These are phyloP conservation scores for Trididemnum miniatum DNA, from an alignment of 23 tunicate genomes.

Conservation along the genomic window DNA sequence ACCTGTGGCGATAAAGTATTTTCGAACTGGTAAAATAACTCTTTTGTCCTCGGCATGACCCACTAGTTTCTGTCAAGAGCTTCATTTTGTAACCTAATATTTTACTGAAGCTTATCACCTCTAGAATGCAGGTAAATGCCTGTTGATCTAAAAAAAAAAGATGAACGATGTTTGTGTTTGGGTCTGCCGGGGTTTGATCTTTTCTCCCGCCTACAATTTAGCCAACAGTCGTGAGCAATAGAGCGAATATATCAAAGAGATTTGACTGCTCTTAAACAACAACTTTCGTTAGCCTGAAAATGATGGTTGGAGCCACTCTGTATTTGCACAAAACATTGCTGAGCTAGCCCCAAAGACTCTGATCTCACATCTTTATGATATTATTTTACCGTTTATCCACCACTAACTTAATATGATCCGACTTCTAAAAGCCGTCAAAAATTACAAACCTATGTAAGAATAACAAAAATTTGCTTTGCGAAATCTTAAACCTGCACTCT, in stretches of 20 bases:
- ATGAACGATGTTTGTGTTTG: slow-evolving; percentile 16
- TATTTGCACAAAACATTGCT: slow-evolving; percentile 10
- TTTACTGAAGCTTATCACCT: background rate
- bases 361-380: background rate
- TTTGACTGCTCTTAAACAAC: background rate
- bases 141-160: background rate
- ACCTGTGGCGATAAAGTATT: background rate
- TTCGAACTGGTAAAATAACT: slow-evolving; percentile 34
- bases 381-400: background rate
- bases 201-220: slow-evolving; percentile 29
- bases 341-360: background rate
- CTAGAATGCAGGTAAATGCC: slow-evolving; percentile 4
- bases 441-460: too few species aligned
- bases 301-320: background rate
- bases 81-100: slow-evolving; percentile 20
- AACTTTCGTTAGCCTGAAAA: slow-evolving; percentile 28
- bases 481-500: too few species aligned
- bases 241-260: slow-evolving; percentile 42
- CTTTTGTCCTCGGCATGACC: slow-evolving; percentile 33
- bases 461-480: too few species aligned
- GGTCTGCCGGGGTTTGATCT: slow-evolving; percentile 30
- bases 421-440: too few species aligned
- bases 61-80: slow-evolving; percentile 20
- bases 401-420: too few species aligned
- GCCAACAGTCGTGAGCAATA: slow-evolving; percentile 39